These are phyloP conservation scores for Leptodactylus fuscus DNA, from an alignment of 2,113 vertebrate species.

Conservation along the genomic window DNA sequence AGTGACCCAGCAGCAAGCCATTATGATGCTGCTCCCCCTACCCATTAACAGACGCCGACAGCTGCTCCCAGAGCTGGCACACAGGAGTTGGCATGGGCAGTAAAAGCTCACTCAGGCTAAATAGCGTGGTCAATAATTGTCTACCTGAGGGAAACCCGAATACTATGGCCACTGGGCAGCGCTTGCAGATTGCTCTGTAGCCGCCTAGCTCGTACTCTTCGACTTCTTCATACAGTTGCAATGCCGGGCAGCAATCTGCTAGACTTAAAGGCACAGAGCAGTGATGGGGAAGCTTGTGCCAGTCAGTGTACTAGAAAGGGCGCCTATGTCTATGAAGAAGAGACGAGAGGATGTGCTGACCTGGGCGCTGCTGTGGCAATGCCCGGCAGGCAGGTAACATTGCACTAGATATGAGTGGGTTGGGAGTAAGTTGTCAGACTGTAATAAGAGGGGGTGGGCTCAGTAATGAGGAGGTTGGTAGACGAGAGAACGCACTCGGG, in stretches of 20 bases:
- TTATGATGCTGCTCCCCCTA: neutral
- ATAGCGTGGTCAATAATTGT: neutral
- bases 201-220: no score
- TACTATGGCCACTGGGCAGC: neutral
- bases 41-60: neutral
- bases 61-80: conserved; percentile 29
- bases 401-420: no score
- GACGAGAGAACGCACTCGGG: neutral
- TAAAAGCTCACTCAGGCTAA: neutral
- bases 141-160: neutral
- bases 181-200: no score
- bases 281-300: neutral
- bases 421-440: no score
- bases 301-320: no score
- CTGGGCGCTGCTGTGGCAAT: neutral
- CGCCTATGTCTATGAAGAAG: no score
- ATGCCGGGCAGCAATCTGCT: neutral
- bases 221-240: neutral
- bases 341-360: no score
- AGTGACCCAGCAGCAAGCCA: neutral
- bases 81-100: conserved; percentile 1
- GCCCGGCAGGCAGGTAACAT: neutral
- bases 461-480: conserved; percentile 8
- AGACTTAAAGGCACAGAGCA: neutral
- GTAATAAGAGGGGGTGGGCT: conserved; percentile 6